These are phyloP conservation scores for Serranus cabrilla DNA, from an alignment of 2,797 vertebrate species.

Conservation along the genomic window DNA sequence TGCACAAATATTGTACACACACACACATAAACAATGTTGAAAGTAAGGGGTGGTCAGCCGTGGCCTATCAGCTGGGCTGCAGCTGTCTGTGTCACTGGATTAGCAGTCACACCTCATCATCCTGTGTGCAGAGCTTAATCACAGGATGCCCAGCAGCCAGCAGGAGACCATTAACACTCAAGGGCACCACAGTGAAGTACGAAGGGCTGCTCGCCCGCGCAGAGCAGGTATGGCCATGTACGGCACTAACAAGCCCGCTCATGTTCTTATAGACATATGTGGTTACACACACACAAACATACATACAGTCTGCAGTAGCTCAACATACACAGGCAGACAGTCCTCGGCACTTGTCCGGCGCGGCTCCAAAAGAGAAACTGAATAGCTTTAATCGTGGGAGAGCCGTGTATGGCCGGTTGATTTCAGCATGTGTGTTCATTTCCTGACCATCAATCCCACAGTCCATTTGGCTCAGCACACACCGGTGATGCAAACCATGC, in stretches of 20 bases:
- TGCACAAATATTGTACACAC: slow-evolving; percentile 9
- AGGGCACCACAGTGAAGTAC: slow-evolving; percentile 38
- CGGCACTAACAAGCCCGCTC: slow-evolving; percentile 48
- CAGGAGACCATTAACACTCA: slow-evolving; percentile 67
- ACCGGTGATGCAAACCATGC: slow-evolving; percentile 78
- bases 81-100: slow-evolving; percentile 68
- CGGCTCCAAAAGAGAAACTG: slow-evolving; percentile 73
- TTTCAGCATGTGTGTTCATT: slow-evolving; percentile 84
- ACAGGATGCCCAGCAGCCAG: slow-evolving; percentile 65
- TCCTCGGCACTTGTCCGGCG: slow-evolving; percentile 62
- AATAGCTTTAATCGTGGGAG: slow-evolving; percentile 80
- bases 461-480: slow-evolving; percentile 72
- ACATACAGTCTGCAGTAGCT: slow-evolving; percentile 64
- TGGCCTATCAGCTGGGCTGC: slow-evolving; percentile 59
- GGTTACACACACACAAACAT: slow-evolving; percentile 30
- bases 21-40: slow-evolving; percentile 19
- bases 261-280: slow-evolving; percentile 33
- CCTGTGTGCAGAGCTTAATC: slow-evolving; percentile 63
- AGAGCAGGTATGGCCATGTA: slow-evolving; percentile 43
- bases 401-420: slow-evolving; percentile 72
- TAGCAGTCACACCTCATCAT: slow-evolving; percentile 73
- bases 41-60: slow-evolving; percentile 8
- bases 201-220: slow-evolving; percentile 25
- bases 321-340: slow-evolving; percentile 57
- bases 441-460: slow-evolving; percentile 83